phyloP scores from a whole-genome alignment of 1,140 invertebrate species.

The Tribolium madens region DNA sequence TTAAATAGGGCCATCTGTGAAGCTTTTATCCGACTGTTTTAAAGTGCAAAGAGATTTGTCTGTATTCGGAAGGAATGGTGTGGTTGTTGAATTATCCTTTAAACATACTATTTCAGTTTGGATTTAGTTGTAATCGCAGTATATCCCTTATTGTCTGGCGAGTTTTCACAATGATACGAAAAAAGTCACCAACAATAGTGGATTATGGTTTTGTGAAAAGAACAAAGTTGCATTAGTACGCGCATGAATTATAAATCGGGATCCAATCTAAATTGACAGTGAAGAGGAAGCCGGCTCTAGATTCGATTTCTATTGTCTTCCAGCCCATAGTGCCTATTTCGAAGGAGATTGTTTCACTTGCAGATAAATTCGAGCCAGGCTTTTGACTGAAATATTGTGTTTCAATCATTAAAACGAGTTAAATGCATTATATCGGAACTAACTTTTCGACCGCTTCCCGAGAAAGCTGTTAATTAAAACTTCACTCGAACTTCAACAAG shows the following conservation, averaged over 20 bases:
- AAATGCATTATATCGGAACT: slow-evolving; percentile 4
- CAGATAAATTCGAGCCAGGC: background rate
- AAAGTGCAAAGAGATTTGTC: slow-evolving; percentile 13
- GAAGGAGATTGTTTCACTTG: slow-evolving; percentile 5
- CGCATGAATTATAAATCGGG: slow-evolving; percentile 15
- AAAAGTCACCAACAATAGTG: background rate
- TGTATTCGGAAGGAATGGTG: slow-evolving; percentile 15
- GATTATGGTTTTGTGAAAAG: background rate
- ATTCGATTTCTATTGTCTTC: slow-evolving; percentile 10
- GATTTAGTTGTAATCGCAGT: slow-evolving; percentile 19
- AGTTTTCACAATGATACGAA: background rate
- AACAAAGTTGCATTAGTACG: slow-evolving; percentile 2
- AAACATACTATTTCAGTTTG: slow-evolving; percentile 26
- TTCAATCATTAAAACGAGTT: slow-evolving; percentile 1
- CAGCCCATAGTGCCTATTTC: background rate
- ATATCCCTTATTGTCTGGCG: background rate
- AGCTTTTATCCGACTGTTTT: slow-evolving; percentile 9
- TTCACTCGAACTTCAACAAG: background rate
- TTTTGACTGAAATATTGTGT: slow-evolving; percentile 11
- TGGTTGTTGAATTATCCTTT: slow-evolving; percentile 29
- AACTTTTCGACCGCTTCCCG: background rate
- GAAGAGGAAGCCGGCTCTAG: background rate
- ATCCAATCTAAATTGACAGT: slow-evolving; percentile 21
- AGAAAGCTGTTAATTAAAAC: slow-evolving; percentile 10
- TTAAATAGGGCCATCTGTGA: background rate